These are phyloP conservation scores for Arctia plantaginis DNA, from an alignment of 2,888 invertebrate genomes.

Conservation along the genomic window DNA sequence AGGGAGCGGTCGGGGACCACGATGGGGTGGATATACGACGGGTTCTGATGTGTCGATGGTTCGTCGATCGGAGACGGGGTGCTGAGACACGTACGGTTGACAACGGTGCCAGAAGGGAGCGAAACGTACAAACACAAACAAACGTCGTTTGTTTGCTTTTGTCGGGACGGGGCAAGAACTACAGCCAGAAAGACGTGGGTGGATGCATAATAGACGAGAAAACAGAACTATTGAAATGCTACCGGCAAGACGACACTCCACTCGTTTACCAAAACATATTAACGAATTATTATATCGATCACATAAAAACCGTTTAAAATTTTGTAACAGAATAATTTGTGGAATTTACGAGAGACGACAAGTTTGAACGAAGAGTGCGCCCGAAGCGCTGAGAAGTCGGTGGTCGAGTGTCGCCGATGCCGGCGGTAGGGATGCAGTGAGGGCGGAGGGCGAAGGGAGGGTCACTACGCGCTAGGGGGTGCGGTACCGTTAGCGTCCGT, in stretches of 20 bases:
- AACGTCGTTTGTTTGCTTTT: slow-evolving; percentile 38
- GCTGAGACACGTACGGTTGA: slow-evolving; percentile 47
- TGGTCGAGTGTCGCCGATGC: slow-evolving; percentile 27
- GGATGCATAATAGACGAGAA: slow-evolving; percentile 75
- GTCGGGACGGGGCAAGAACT: slow-evolving; percentile 50
- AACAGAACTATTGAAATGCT: slow-evolving; percentile 70
- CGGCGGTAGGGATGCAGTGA: slow-evolving; percentile 16
- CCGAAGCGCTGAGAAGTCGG: slow-evolving; percentile 5
- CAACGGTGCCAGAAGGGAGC: slow-evolving; percentile 53
- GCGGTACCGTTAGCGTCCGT: slow-evolving; percentile 84
- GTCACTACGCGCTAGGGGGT: slow-evolving; percentile 44
- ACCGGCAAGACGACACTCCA: slow-evolving; percentile 72
- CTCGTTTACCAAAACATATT: slow-evolving; percentile 11
- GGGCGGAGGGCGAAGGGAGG: slow-evolving; percentile 21
- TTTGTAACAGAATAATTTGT: background rate
- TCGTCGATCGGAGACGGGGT: slow-evolving; percentile 50
- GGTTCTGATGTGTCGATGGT: slow-evolving; percentile 16
- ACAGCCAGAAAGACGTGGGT: slow-evolving; percentile 63
- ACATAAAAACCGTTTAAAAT: slow-evolving; percentile 12
- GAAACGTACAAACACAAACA: slow-evolving; percentile 36
- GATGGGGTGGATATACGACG: background rate
- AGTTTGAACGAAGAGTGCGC: background rate
- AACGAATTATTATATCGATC: background rate
- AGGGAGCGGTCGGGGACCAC: slow-evolving; percentile 47
- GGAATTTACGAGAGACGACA: background rate